Evolutionary conservation across 2,888 invertebrate genomes (phyloP).

Genomic region (Zaprionus obscuricornis): DNA sequence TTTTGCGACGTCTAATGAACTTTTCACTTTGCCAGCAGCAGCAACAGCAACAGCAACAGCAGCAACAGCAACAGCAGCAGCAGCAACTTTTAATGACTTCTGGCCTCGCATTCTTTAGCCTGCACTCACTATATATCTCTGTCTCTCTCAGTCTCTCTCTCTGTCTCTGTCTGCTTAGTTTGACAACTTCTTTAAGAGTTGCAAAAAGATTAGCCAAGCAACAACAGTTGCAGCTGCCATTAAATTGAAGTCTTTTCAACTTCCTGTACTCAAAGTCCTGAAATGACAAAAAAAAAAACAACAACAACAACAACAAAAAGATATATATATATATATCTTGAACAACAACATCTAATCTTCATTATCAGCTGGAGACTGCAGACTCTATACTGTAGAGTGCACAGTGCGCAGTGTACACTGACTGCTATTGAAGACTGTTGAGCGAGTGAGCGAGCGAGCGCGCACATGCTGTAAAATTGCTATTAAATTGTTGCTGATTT

Average conservation of each 20-base stretch:
- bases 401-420: too few relatives aligned
- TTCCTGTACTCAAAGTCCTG: slow-evolving; percentile 48
- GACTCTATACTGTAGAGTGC: too few relatives aligned
- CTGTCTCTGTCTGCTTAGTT: neutral
- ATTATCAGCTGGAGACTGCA: slow-evolving; percentile 52
- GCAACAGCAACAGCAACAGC: too few relatives aligned
- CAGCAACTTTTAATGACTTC: slow-evolving; percentile 55
- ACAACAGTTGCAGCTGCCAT: slow-evolving; percentile 50
- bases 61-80: too few relatives aligned
- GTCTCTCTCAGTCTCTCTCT: neutral
- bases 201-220: slow-evolving; percentile 42
- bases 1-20: slow-evolving; percentile 73
- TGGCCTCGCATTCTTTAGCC: too few relatives aligned
- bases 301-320: slow-evolving; percentile 21
- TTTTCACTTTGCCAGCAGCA: slow-evolving; percentile 62
- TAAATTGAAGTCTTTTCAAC: slow-evolving; percentile 43
- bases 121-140: too few relatives aligned
- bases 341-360: slow-evolving; percentile 61
- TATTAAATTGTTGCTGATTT: slow-evolving; percentile 77
- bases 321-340: slow-evolving; percentile 11
- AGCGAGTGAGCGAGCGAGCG: neutral
- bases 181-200: slow-evolving; percentile 55
- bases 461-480: slow-evolving; percentile 70
- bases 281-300: slow-evolving; percentile 7
- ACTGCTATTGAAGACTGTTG: neutral